phyloP scores from a whole-genome alignment of 2,888 invertebrate genomes.

The Elysia crispata region DNA sequence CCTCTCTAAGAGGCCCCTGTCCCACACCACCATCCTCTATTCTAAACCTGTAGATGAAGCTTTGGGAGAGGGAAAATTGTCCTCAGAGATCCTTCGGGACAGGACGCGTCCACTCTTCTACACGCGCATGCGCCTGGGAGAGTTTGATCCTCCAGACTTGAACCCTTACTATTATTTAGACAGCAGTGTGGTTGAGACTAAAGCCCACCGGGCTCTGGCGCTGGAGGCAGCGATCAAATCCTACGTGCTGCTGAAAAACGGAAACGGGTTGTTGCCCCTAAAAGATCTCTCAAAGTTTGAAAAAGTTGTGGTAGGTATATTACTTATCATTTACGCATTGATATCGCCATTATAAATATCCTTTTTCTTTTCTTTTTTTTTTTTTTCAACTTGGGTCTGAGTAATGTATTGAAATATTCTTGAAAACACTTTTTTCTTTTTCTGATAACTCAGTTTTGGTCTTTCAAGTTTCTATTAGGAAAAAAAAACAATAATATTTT shows the following conservation, averaged over 20 bases:
- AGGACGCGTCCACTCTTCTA: slow-evolving; percentile 56
- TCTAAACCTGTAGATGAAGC: too few relatives aligned
- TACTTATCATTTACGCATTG: too few relatives aligned
- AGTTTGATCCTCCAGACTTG: slow-evolving; percentile 61
- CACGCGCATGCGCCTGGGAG: slow-evolving; percentile 60
- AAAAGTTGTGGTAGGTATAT: slow-evolving; percentile 49
- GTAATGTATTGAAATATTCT: too few relatives aligned
- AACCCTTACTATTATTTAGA: slow-evolving; percentile 62
- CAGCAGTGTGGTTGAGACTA: slow-evolving; percentile 59
- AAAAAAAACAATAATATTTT: too few relatives aligned
- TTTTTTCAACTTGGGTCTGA: too few relatives aligned
- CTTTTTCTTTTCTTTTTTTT: too few relatives aligned
- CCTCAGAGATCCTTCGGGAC: slow-evolving; percentile 46
- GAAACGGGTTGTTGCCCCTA: slow-evolving; percentile 56
- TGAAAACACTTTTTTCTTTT: too few relatives aligned
- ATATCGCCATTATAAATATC: too few relatives aligned
- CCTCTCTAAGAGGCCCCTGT: too few relatives aligned
- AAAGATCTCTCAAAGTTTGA: slow-evolving; percentile 13
- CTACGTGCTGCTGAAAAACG: slow-evolving; percentile 71
- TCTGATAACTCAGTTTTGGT: too few relatives aligned
- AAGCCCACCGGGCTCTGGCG: slow-evolving; percentile 60
- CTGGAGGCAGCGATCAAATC: slow-evolving; percentile 67
- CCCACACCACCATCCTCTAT: too few relatives aligned
- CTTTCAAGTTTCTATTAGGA: too few relatives aligned
- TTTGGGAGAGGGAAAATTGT: slow-evolving; percentile 53